Percentiles rank a stretch among this genome's conserved stretches.
These are phyloP conservation scores for Eupithecia subumbrata DNA, from an alignment of 2,888 invertebrate genomes.

Conservation along the genomic window DNA sequence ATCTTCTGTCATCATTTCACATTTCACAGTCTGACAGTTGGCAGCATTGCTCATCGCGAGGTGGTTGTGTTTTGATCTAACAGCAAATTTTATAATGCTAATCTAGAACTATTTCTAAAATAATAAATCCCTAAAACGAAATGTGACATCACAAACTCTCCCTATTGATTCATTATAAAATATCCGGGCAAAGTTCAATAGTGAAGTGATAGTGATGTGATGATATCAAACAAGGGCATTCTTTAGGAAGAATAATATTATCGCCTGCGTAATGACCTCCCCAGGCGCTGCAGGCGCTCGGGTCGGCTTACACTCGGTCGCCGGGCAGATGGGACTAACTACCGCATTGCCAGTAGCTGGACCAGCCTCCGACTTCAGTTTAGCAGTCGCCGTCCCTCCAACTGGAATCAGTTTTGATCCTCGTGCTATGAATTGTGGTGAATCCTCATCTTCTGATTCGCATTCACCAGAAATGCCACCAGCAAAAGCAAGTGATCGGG, in stretches of 20 bases:
- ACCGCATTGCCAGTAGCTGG: slow-evolving; percentile 39
- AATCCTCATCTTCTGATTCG: slow-evolving; percentile 73
- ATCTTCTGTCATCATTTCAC: no score
- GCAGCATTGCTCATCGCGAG: slow-evolving; percentile 29
- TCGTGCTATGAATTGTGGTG: slow-evolving; percentile 63
- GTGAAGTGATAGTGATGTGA: slow-evolving; percentile 16
- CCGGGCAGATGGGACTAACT: slow-evolving; percentile 55
- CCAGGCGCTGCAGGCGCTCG: slow-evolving; percentile 59
- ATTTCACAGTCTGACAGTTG: slow-evolving; percentile 35
- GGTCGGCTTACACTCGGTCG: slow-evolving; percentile 59
- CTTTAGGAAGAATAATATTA: slow-evolving; percentile 49
- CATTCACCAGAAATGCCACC: slow-evolving; percentile 72
- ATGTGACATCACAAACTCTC: background rate
- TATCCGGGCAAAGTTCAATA: background rate
- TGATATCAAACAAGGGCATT: slow-evolving; percentile 59
- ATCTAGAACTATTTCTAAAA: background rate
- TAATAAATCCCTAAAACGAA: background rate
- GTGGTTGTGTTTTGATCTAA: slow-evolving; percentile 28
- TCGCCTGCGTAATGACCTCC: slow-evolving; percentile 64
- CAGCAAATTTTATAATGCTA: background rate
- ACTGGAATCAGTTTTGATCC: slow-evolving; percentile 56
- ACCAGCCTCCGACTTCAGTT: slow-evolving; percentile 57
- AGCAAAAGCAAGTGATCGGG: slow-evolving; percentile 87
- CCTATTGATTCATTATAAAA: background rate
- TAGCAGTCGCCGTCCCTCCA: slow-evolving; percentile 61